Evolutionary conservation across 2,113 vertebrate species (phyloP).

Genomic region (Monarcha castaneiventris): DNA sequence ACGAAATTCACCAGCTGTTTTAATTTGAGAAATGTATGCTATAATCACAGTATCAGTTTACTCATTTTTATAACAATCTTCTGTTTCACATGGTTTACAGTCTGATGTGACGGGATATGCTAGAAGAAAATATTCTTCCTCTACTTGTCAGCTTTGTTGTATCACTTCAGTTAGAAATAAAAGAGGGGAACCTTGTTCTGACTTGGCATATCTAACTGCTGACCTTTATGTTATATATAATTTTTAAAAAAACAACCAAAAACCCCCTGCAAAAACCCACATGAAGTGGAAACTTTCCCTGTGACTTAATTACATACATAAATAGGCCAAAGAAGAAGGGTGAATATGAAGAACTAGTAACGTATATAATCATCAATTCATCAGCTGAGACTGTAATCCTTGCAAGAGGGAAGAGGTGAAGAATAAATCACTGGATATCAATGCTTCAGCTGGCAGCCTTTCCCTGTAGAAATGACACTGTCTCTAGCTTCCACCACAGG

Average conservation of each 20-base stretch:
- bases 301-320: neutral
- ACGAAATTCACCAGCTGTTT: neutral
- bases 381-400: neutral
- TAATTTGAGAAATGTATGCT: neutral
- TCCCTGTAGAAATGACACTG: neutral
- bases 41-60: neutral
- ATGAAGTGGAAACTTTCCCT: neutral
- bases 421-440: neutral
- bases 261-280: rapidly evolving
- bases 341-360: neutral
- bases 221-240: neutral
- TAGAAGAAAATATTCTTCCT: neutral
- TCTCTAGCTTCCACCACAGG: neutral
- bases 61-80: neutral
- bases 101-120: neutral
- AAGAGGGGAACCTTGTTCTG: neutral
- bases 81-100: neutral
- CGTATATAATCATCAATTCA: neutral
- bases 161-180: neutral
- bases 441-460: neutral
- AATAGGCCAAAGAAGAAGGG: neutral
- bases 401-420: neutral
- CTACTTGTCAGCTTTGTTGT: neutral
- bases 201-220: neutral
- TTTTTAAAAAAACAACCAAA: neutral